Base-by-base conservation (phyloP, 2,797 vertebrate species). In the Astyanax mexicanus region DNA sequence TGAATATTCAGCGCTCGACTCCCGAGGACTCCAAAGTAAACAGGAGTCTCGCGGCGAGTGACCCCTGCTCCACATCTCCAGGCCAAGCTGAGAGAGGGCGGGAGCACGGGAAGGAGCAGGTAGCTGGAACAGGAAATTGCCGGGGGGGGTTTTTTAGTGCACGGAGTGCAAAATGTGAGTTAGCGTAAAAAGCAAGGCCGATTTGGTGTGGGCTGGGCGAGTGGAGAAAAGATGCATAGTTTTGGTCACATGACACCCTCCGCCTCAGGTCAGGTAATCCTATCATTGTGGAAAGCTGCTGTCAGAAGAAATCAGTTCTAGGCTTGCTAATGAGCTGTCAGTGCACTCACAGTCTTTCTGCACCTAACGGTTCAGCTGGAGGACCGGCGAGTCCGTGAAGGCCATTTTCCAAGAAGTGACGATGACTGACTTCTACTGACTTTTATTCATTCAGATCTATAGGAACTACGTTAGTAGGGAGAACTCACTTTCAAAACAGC, bases 1-100 rank as follows among this genome's bases (percentile, higher is more conserved):
- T 87, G 85, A 88, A 92, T 91, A 87, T 87, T 88, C 88, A 49
- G 10, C 65, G 71, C 74, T 78, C 67, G 38, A 77, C 72, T 82
- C 69, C 38, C 32, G 66, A 69, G 42, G 77, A 85, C 82, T 92
- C 92, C 92, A 93, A 92, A 89, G 90, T 88, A 93, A 93, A 93
- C 90, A 92, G 47, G 86, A 78, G 90, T 88, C 73, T 90, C 88
- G 85, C 87, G 90, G 91, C 84, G 89, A 87, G 80, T 85, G 89
- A 85, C 85, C 86, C 80, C 81, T 85, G 78, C 60, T 83, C 82
- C 71, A 86, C 51, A 84, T 84, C 51, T 77, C 29, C 27, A 74
- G 49, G 62, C 44, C 42, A 76, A 75, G 62, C n/a, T n/a, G 29
- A 78, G 23, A 78, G 23, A 69, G 19, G 83, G 44, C 72, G 69